Conservation (phyloP, 2,797 vertebrate species). For the Thamnophis elegans region DNA sequence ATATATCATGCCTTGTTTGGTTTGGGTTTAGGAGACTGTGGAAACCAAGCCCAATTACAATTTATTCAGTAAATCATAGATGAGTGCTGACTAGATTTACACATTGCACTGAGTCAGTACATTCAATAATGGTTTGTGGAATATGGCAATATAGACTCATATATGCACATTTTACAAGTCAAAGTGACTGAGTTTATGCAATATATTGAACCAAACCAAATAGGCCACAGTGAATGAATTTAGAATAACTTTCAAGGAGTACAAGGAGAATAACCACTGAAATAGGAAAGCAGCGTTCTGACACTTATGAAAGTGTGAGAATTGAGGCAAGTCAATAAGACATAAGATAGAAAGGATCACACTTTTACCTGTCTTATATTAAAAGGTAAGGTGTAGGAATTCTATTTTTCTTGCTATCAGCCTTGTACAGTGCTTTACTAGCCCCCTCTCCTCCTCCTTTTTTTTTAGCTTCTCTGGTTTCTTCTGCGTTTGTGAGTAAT, state of each 20-base stretch:
- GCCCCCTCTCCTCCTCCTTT: rapidly evolving
- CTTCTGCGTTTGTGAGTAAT: not conserved
- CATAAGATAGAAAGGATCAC: not conserved
- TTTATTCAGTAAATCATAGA: not conserved
- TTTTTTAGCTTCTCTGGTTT: not conserved
- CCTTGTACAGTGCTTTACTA: not conserved
- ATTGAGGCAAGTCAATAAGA: not conserved
- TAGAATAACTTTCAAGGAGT: not conserved
- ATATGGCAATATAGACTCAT: not conserved
- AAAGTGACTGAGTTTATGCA: not conserved
- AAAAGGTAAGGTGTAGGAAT: not conserved
- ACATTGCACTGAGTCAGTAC: not conserved
- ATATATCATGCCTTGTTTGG: not conserved
- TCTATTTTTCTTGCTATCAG: not conserved
- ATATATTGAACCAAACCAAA: not conserved
- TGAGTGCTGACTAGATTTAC: not conserved
- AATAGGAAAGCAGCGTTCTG: not conserved
- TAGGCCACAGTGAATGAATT: not conserved
- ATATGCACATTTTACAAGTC: not conserved
- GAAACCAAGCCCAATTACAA: not conserved
- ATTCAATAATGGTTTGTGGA: not conserved
- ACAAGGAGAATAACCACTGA: not conserved
- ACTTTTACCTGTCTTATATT: not conserved
- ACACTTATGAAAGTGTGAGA: not conserved
- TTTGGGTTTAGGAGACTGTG: not conserved